Evolutionary conservation across 2,797 vertebrate species (phyloP).

Genomic region (Coilia nasus): DNA sequence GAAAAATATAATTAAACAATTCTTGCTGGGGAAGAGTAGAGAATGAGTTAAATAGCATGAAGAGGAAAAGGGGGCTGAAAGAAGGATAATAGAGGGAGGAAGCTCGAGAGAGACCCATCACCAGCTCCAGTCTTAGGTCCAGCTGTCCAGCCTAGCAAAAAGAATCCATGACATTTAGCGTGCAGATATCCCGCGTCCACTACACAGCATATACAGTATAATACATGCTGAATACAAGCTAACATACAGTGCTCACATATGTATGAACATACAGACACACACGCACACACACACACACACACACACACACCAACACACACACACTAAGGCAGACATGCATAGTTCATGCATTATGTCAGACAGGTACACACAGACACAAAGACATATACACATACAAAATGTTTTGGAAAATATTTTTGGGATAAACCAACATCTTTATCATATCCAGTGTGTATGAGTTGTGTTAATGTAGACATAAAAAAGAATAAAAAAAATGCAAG

Average conservation of each 20-base stretch:
- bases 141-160: slow-evolving; percentile 78
- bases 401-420: slow-evolving; percentile 65
- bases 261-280: slow-evolving; percentile 27
- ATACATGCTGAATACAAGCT: not conserved
- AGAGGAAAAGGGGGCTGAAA: not conserved
- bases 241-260: not conserved
- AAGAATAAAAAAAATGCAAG: slow-evolving; percentile 66
- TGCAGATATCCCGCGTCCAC: slow-evolving; percentile 57
- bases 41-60: not conserved
- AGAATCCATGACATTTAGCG: slow-evolving; percentile 54
- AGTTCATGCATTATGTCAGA: not conserved
- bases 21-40: not conserved
- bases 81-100: not conserved
- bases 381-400: slow-evolving; percentile 44
- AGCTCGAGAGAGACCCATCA: slow-evolving; percentile 66
- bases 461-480: slow-evolving; percentile 75
- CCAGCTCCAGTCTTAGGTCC: slow-evolving; percentile 76
- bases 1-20: not conserved
- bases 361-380: slow-evolving; percentile 24
- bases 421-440: slow-evolving; percentile 64
- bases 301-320: slow-evolving; percentile 37
- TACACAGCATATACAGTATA: slow-evolving; percentile 23
- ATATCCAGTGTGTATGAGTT: slow-evolving; percentile 79
- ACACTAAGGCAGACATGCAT: not conserved
- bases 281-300: slow-evolving; percentile 21